These are phyloP conservation scores for Synanthedon myopaeformis DNA, from an alignment of 2,888 invertebrate genomes.

Conservation along the genomic window DNA sequence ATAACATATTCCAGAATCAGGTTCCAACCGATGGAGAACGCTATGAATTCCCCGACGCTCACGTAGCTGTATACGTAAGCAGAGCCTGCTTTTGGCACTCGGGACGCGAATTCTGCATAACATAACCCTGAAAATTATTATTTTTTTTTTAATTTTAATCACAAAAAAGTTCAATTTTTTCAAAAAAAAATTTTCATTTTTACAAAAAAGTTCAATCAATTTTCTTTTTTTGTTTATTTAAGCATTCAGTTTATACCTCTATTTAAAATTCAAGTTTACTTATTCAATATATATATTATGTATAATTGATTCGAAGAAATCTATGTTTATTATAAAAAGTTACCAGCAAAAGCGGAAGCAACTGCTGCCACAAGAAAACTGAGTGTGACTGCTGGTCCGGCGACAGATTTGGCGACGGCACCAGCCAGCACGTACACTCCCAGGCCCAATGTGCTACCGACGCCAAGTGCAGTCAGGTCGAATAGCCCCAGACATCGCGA, in stretches of 20 bases:
- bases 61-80: constrained; percentile 94
- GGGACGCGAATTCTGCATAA: constrained; percentile 90
- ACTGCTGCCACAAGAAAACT: constrained; percentile 93
- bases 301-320: background rate
- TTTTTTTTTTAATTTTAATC: too few relatives aligned
- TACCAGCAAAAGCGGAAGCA: constrained; percentile 92
- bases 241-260: too few relatives aligned
- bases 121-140: constrained; percentile 74
- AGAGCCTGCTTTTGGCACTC: constrained; percentile 90
- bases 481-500: constrained; percentile 80
- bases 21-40: constrained; percentile 95
- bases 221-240: too few relatives aligned
- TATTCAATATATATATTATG: background rate
- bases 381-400: constrained; percentile 92
- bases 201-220: too few relatives aligned
- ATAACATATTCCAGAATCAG: constrained; percentile 90
- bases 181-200: too few relatives aligned
- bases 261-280: background rate
- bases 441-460: constrained; percentile 90
- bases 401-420: constrained; percentile 84
- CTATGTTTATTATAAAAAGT: constrained; percentile 13
- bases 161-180: too few relatives aligned
- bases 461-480: constrained; percentile 89
- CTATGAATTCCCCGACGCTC: constrained; percentile 90
- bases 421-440: constrained; percentile 96